A percentile compares a stretch with the other conserved stretches of the same genome.
Evolutionary conservation across 2,797 vertebrate species (phyloP).

Genomic region (Buceros bicornis): DNA sequence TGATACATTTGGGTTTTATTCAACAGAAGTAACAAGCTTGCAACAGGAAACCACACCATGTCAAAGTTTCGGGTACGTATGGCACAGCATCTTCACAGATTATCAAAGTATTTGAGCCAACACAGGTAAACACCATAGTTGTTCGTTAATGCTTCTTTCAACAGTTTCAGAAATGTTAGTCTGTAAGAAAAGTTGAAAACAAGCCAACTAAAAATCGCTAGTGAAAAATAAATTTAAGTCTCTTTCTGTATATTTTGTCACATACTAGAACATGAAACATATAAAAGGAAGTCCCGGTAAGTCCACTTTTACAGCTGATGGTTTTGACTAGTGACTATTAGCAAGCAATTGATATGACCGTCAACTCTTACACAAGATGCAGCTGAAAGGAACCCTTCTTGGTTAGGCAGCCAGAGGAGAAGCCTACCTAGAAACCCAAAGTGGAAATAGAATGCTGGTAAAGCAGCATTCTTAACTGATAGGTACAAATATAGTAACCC

Average conservation of each 20-base stretch:
- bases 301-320: not conserved
- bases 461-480: slow-evolving; percentile 14
- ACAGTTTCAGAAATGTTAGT: not conserved
- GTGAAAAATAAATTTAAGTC: not conserved
- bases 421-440: slow-evolving; percentile 6
- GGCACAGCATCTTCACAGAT: not conserved
- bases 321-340: not conserved
- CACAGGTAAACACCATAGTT: not conserved
- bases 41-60: not conserved
- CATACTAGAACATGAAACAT: not conserved
- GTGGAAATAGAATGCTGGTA: slow-evolving; percentile 29
- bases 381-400: not conserved
- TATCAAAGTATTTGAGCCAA: not conserved
- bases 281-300: not conserved
- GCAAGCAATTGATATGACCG: not conserved
- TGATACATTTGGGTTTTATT: rapidly evolving
- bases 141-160: not conserved
- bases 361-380: not conserved
- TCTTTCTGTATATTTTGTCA: not conserved
- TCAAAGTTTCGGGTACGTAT: not conserved
- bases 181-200: not conserved
- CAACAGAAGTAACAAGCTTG: not conserved
- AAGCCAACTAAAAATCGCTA: not conserved
- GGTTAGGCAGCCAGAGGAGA: not conserved
- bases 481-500: slow-evolving; percentile 27